Percentiles rank a stretch among this genome's conserved stretches.
These are phyloP conservation scores for Saturnia japonica DNA, from an alignment of 2,888 invertebrate genomes.

Conservation along the genomic window DNA sequence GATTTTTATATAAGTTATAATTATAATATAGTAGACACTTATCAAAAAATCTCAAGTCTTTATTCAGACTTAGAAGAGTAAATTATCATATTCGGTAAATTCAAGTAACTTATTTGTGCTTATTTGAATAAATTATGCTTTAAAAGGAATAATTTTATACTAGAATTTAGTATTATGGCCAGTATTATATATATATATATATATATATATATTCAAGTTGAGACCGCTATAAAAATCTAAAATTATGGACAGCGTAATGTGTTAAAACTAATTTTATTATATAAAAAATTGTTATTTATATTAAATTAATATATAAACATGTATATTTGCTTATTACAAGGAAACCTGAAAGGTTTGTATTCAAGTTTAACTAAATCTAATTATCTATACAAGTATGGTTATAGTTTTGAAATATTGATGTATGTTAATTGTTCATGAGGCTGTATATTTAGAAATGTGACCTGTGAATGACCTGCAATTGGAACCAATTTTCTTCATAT, in stretches of 20 bases:
- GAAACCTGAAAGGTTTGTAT: not conserved
- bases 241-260: not conserved
- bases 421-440: not conserved
- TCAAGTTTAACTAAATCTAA: not conserved
- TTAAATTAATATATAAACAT: not conserved
- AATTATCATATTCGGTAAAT: too few relatives aligned
- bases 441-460: not conserved
- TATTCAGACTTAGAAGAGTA: too few relatives aligned
- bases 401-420: not conserved
- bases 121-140: too few relatives aligned
- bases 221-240: not conserved
- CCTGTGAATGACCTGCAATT: conserved; percentile 3
- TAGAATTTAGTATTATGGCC: not conserved
- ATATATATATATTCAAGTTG: not conserved
- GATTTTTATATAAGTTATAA: not conserved
- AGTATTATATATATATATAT: not conserved
- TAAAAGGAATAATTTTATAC: not conserved
- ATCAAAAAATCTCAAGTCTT: too few relatives aligned
- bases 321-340: not conserved
- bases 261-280: not conserved
- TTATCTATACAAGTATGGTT: not conserved
- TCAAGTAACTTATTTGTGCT: too few relatives aligned
- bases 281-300: not conserved
- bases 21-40: too few relatives aligned
- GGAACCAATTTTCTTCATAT: conserved; percentile 8